Evolutionary conservation across 53 echinoderm and acorn worm species (phyloP).

Genomic region (Echinarachnius parma): DNA sequence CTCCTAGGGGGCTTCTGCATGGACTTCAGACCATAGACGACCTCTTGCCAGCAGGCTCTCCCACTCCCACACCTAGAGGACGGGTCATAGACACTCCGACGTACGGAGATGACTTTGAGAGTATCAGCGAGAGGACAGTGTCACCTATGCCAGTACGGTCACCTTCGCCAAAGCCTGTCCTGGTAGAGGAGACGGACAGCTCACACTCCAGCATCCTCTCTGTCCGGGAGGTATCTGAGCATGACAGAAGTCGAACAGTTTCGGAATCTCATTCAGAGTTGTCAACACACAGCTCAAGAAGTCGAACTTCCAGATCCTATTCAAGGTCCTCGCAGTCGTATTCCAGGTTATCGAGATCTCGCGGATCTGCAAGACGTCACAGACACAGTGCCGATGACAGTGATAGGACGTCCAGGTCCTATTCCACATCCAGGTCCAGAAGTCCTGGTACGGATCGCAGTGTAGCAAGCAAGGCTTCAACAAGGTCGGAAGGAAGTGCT

Average conservation of each 20-base stretch:
- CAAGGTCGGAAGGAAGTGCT: not conserved
- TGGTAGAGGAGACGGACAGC: conserved; percentile 33
- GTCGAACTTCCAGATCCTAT: no score
- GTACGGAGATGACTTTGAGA: conserved; percentile 56
- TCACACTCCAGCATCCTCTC: conserved; percentile 19
- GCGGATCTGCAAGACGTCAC: no score
- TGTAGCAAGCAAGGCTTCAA: not conserved
- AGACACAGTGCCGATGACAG: no score
- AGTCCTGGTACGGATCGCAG: not conserved
- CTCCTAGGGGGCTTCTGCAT: conserved; percentile 11
- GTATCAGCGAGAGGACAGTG: conserved; percentile 41
- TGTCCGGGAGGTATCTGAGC: conserved; percentile 2
- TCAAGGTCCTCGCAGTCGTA: no score
- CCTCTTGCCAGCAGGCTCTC: conserved; percentile 20
- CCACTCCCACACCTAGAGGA: not conserved
- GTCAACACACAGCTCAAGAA: not conserved
- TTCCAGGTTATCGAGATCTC: no score
- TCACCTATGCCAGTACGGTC: conserved; percentile 14
- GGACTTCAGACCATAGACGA: conserved; percentile 74
- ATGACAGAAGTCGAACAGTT: conserved; percentile 44
- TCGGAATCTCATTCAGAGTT: conserved; percentile 49
- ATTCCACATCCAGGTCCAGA: conserved; percentile 6
- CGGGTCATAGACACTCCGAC: not conserved
- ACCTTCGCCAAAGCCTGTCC: conserved; percentile 15
- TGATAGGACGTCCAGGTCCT: not conserved